Evolutionary conservation across 2,797 vertebrate species (phyloP).

Genomic region (Chaetodon trifasciatus): DNA sequence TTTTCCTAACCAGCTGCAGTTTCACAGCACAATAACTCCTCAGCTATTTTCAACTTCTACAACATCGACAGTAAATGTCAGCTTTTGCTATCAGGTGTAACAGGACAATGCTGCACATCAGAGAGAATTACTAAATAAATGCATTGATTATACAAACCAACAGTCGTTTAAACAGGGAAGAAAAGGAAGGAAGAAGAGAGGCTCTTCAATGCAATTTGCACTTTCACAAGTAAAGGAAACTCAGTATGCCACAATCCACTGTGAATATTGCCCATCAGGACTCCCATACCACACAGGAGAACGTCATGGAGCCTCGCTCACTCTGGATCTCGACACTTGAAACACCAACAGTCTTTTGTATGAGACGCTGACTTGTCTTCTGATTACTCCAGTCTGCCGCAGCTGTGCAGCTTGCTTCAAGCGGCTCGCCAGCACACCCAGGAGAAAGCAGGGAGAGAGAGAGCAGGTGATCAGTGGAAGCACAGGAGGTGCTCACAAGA

Average conservation of each 20-base stretch:
- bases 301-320: background rate
- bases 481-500: slow-evolving; percentile 12
- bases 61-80: slow-evolving; percentile 14
- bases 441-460: background rate
- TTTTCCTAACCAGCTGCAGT: slow-evolving; percentile 23
- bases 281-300: background rate
- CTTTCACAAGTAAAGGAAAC: background rate
- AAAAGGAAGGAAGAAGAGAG: background rate
- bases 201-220: background rate
- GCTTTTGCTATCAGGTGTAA: background rate
- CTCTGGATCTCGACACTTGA: background rate
- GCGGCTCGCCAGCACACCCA: slow-evolving; percentile 8
- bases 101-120: background rate
- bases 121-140: background rate
- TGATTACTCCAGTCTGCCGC: background rate
- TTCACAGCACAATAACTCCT: slow-evolving; percentile 1
- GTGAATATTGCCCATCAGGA: background rate
- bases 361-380: slow-evolving; percentile 3
- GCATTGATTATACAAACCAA: background rate
- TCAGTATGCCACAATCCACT: background rate
- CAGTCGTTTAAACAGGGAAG: background rate
- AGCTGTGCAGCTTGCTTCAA: background rate
- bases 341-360: background rate
- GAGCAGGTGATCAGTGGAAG: slow-evolving; percentile 27
- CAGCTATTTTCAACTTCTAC: slow-evolving; percentile 12